Evolutionary conservation across 2,888 invertebrate species (phyloP), one percentile per base, ranked within the genome.

Genomic region (Sinopyrophorus schimmeli): DNA sequence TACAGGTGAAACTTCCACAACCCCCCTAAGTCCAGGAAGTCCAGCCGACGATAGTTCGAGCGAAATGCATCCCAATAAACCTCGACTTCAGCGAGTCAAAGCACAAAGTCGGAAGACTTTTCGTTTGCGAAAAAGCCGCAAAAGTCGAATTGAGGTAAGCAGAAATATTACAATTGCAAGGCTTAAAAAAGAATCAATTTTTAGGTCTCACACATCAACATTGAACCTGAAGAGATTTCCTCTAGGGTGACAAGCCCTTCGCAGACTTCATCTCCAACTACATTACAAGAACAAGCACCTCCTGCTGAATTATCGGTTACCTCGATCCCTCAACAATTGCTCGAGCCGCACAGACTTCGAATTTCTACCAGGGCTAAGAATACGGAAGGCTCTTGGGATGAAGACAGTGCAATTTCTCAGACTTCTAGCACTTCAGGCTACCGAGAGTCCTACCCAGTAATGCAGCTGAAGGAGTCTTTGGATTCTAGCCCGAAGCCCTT

Each of bases 101-200:
- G 94, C 92, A 20, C 94, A 92, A 67, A 95, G 93, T 64, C 83
- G 95, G 63, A 94, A 92, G 74, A 95, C 95, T 0, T 96, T 96
- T 75, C 84, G 93, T 53, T 80, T 92, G 51, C 80, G 89, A 58
- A 87, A 89, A 69, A 89, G 88, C 69, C 80, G 89, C 63, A 84
- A 80, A 65, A 83, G 75, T 46, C 83, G 83, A 57, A 79, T 83
- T 26, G 88, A 89, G 73, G 87, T 87, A 72, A 71, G 67, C 4
- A 21, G 4, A 3, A 15, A 6, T 21, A n/a, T n/a, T n/a, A n/a
- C n/a, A n/a, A n/a, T n/a, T n/a, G n/a, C n/a, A n/a, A n/a, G n/a
- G 3, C 3, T 12, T 21, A 5, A 23, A 18, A 5, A 9, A 18
- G 28, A 16, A 5, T 18, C 6, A n/a, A 32, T 34, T n/a, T 18